Conservation (phyloP, 2,113 vertebrate species). For the Ginglymostoma cirratum region DNA sequence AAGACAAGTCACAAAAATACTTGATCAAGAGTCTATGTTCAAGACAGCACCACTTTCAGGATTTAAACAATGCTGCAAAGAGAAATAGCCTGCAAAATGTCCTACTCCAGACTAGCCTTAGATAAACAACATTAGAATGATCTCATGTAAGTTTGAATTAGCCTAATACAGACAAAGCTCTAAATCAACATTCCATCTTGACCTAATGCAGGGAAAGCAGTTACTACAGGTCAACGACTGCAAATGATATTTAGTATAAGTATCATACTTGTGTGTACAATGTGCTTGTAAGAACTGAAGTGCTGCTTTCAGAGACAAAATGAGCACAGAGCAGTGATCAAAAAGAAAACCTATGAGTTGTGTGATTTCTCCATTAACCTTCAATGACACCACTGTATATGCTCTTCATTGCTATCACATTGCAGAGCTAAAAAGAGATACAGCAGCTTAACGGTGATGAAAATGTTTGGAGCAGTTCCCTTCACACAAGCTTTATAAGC, state of each 20-base stretch:
- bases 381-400: not conserved
- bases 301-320: slow-evolving; percentile 6
- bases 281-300: slow-evolving; percentile 22
- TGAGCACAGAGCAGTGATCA: slow-evolving; percentile 3
- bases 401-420: slow-evolving; percentile 1
- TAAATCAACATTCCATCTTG: not conserved
- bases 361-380: slow-evolving; percentile 2
- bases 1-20: not conserved
- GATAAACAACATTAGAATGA: not conserved
- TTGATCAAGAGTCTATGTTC: not conserved
- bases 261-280: slow-evolving; percentile 20
- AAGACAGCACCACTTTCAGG: not conserved
- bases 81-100: not conserved
- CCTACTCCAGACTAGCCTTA: not conserved
- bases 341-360: not conserved
- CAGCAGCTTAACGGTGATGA: slow-evolving; percentile 14
- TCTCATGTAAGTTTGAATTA: not conserved
- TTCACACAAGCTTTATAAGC: not conserved
- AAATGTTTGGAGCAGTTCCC: not conserved
- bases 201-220: not conserved
- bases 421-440: slow-evolving; percentile 5
- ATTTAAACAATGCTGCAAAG: not conserved
- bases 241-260: not conserved
- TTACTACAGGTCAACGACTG: not conserved
- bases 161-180: slow-evolving; percentile 1